These are phyloP conservation scores for Liparis tanakae DNA, from an alignment of 2,797 vertebrate species.

Conservation along the genomic window DNA sequence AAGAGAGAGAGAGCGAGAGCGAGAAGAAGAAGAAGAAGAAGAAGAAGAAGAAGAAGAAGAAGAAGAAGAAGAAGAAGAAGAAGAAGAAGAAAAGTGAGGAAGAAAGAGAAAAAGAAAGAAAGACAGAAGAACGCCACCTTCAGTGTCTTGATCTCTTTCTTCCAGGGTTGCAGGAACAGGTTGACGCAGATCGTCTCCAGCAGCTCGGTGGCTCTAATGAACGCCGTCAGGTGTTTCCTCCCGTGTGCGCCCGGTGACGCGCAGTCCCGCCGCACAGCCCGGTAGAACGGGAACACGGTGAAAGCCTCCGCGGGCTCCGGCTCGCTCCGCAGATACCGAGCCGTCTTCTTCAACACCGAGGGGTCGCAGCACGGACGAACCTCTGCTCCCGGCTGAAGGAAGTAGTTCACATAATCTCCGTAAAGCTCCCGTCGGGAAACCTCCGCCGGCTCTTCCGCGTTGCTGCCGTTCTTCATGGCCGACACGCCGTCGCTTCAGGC, in stretches of 20 bases:
- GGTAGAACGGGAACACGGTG: conserved; percentile 65
- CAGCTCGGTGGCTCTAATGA: conserved; percentile 77
- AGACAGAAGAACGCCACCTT: conserved; percentile 77
- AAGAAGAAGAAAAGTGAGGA: no score
- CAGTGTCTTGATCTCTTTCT: conserved; percentile 85
- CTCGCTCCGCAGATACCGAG: conserved; percentile 48
- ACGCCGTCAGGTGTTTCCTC: conserved; percentile 13
- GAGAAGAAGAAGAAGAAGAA: no score
- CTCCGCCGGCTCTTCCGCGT: not conserved
- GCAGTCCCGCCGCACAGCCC: conserved; percentile 18
- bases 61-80: not conserved
- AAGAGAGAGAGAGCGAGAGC: not conserved
- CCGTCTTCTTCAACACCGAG: conserved; percentile 48
- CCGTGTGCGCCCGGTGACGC: not conserved
- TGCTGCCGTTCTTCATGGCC: conserved; percentile 61
- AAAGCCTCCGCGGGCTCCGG: conserved; percentile 39
- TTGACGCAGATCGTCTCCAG: conserved; percentile 87
- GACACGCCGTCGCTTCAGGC: not conserved
- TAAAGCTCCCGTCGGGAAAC: conserved; percentile 52
- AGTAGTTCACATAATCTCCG: conserved; percentile 67
- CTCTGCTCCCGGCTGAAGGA: conserved; percentile 42
- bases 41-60: no score
- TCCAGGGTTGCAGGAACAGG: conserved; percentile 87
- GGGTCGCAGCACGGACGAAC: conserved; percentile 68
- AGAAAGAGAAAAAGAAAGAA: no score